Percentiles rank a stretch among this genome's conserved stretches.
Conservation (phyloP, 2,888 invertebrate species). For the Timema cristinae region DNA sequence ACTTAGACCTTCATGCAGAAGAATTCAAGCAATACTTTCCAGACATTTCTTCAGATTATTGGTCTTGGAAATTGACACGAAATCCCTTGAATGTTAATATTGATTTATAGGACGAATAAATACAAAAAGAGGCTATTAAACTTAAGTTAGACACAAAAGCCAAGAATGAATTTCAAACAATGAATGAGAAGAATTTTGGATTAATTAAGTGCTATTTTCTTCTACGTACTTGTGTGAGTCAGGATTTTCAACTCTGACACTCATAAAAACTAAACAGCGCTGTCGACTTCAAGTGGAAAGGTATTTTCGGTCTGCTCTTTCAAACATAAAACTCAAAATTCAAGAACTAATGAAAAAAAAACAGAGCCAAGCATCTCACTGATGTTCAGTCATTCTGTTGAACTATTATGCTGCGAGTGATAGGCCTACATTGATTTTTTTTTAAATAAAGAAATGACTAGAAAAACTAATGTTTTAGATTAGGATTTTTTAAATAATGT, state of each 20-base stretch:
- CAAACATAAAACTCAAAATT: neutral
- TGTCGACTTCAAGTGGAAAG: neutral
- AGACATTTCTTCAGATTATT: neutral
- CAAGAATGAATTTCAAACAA: too few species aligned
- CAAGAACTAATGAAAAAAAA: neutral
- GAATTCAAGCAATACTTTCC: neutral
- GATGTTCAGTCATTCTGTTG: neutral
- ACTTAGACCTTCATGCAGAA: neutral
- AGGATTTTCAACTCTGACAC: too few species aligned
- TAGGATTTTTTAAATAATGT: too few species aligned
- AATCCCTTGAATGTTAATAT: neutral
- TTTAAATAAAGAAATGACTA: too few species aligned
- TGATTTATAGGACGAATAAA: neutral
- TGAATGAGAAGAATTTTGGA: too few species aligned
- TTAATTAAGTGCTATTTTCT: neutral
- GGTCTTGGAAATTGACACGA: neutral
- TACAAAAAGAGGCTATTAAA: too few species aligned
- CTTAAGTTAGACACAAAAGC: too few species aligned
- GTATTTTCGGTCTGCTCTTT: neutral
- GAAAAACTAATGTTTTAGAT: too few species aligned
- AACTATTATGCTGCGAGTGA: too few species aligned
- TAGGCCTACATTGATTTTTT: too few species aligned
- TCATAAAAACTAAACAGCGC: too few species aligned
- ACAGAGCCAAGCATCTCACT: slow-evolving; percentile 3
- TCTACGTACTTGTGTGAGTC: neutral